Evolutionary conservation across 2,888 invertebrate genomes (phyloP), one percentile per base, ranked within the genome.

Genomic region (Amorpha juglandis): DNA sequence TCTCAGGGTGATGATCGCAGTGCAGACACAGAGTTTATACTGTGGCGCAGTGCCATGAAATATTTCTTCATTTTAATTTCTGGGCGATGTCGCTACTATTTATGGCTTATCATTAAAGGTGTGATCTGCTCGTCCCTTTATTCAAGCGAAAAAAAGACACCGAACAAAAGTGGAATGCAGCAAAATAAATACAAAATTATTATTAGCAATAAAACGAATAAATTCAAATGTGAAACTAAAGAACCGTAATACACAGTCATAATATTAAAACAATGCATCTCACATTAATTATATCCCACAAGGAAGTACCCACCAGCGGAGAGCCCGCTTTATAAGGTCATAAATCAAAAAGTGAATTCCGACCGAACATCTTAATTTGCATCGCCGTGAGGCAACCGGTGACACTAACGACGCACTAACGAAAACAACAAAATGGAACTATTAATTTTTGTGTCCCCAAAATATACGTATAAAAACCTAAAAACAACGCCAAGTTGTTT

Each of bases 321-420:
- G 78, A 76, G 77, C 75, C 72, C 72, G 79, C 78, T 84, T 85
- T 82, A 85, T 84, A 84, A 82, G 78, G 71, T 81, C 81, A 85
- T 91, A 89, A 88, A 91, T 90, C 89, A 89, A 85, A 81, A 80
- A 75, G 74, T 78, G 79, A 80, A 87, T 88, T 86, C 84, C 81
- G 76, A 82, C 80, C 74, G 78, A 88, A 90, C 82, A 85, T 89
- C 87, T 91, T 90, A 88, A 91, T 91, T 91, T 91, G 90, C 91
- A 90, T 90, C 82, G 86, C 88, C 84, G 74, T 74, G 75, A 82
- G 86, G 86, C 75, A 80, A 80, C 79, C 82, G 78, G 82, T 80
- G 89, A 89, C 89, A 88, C 87, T 90, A 90, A 91, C 88, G 90
- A 91, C 85, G 81, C 76, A 81, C 81, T 83, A 84, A 89, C 82